These are phyloP conservation scores for Trogon melanurus DNA, from an alignment of 2,113 vertebrate species.

Conservation along the genomic window DNA sequence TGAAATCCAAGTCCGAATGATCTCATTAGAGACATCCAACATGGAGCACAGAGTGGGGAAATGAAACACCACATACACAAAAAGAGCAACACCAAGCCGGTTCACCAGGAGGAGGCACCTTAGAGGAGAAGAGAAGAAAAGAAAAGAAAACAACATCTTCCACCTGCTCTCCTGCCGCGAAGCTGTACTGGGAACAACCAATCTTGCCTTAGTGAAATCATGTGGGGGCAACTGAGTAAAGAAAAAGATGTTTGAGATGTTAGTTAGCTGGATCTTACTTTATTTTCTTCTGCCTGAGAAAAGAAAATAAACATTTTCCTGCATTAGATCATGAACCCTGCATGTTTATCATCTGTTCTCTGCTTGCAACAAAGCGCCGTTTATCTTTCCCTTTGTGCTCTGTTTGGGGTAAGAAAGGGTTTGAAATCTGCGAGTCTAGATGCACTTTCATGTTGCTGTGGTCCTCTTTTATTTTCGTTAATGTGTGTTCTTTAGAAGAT, in stretches of 20 bases:
- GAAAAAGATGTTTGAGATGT: neutral
- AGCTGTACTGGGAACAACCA: neutral
- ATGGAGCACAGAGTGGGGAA: neutral
- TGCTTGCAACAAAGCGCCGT: neutral
- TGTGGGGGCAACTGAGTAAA: neutral
- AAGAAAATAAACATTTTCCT: slow-evolving; percentile 31
- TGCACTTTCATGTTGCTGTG: neutral
- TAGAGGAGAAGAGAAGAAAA: neutral
- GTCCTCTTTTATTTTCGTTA: slow-evolving; percentile 3
- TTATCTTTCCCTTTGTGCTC: neutral
- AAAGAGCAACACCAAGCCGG: neutral
- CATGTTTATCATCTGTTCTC: neutral
- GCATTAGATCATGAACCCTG: neutral
- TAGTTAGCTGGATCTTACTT: neutral
- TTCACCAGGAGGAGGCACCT: neutral
- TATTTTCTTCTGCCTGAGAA: neutral
- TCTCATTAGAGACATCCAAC: slow-evolving; percentile 11
- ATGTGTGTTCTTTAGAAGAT: neutral
- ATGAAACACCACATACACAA: neutral
- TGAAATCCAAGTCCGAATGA: neutral
- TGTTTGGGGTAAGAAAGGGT: neutral
- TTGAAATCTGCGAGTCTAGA: neutral
- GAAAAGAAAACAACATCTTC: neutral
- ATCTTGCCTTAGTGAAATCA: neutral
- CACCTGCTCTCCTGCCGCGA: neutral